Conservation (phyloP, 2,888 invertebrate species). For the Rotaria socialis region DNA sequence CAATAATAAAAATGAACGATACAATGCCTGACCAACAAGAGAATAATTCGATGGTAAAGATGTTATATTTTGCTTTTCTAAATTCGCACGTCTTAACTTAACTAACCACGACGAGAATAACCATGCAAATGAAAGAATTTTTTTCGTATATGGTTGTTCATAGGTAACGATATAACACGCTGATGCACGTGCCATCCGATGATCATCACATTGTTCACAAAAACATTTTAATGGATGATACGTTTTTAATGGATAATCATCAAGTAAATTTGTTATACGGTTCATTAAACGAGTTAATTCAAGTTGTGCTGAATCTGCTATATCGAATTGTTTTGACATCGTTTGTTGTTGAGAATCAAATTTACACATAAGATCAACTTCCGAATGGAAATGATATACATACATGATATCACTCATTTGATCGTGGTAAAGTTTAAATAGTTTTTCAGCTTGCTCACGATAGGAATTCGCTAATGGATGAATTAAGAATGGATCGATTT, state of each 20-base stretch:
- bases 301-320: conserved; percentile 15
- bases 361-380: conserved; percentile 11
- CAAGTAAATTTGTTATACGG: background rate
- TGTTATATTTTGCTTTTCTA: background rate
- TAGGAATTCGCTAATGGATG: background rate
- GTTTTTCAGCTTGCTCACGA: background rate
- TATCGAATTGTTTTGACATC: conserved; percentile 2
- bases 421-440: conserved; percentile 21
- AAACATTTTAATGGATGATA: background rate
- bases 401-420: conserved; percentile 8
- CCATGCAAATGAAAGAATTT: conserved; percentile 21
- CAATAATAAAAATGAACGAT: background rate
- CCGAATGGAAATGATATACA: conserved; percentile 24
- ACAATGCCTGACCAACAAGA: conserved; percentile 6
- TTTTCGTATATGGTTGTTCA: conserved; percentile 18
- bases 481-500: background rate
- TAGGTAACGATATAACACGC: background rate
- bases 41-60: background rate
- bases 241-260: background rate
- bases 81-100: background rate
- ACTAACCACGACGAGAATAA: background rate
- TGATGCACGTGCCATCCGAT: background rate
- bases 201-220: background rate
- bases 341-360: conserved; percentile 36
- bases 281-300: conserved; percentile 19